Base-by-base conservation (phyloP, 1,140 invertebrate genomes). In the Bombus cullumanus region DNA sequence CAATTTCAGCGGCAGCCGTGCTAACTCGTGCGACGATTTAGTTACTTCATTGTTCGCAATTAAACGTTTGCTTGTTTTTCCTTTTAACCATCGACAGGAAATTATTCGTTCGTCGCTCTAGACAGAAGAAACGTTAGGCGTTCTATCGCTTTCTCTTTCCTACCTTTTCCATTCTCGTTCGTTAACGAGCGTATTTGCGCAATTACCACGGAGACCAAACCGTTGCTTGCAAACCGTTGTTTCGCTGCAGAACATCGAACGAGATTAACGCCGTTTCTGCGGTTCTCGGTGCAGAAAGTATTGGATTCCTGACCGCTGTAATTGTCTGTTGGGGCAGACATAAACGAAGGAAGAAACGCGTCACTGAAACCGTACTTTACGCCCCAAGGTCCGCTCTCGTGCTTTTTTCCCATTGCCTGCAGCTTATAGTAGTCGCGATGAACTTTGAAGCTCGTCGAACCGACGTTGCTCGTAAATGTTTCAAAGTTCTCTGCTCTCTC, bases 151-250 rank as follows among this genome's bases (percentile, higher is more conserved):
- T 53, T 43, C n/a, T 39, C 41, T 25, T 74, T 57, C n/a, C 43
- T n/a, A 22, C 43, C 39, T 72, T 39, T 79, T 3, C 62, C n/a
- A 15, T 18, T 28, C 13, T 3, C 53, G 64, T 47, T 31, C 78
- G 78, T 57, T 89, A 88, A 89, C 85, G 88, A 89, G 74, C 80
- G 68, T 88, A 86, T 82, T 86, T 82, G 78, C 74, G 62, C 83
- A 89, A 88, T 89, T 89, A 89, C 66, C 86, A 76, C 41, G 72
- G 2, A 28, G 13, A 57, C 53, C n/a, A 25, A 31, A 47, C 69
- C 5, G n/a, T n/a, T 22, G n/a, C 69, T 72, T 34, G 37, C 78
- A 15, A 71, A 53, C 62, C 76, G 85, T 85, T 77, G 88, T 89
- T 89, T 82, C 59, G 62, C 15, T 39, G 73, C 31, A 73, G 72